Evolutionary conservation across 2,888 invertebrate species (phyloP), one percentile per base, ranked within the genome.

Genomic region (Pseudoips prasinana): DNA sequence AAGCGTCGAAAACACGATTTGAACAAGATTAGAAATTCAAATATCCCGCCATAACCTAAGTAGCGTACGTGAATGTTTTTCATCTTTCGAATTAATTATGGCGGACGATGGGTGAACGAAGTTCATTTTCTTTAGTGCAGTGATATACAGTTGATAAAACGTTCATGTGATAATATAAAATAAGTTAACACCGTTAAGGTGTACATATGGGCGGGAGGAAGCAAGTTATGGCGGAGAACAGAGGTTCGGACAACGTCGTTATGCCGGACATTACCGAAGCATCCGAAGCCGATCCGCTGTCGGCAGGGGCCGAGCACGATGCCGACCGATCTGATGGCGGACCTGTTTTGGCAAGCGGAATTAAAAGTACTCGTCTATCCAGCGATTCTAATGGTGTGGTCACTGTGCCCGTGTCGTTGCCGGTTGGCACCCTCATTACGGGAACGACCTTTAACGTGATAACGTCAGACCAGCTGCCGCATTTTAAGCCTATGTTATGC

Each of bases 391-490:
- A 76, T 55, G 80, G 79, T 23, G 87, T 88, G 52, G 87, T 88
- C 46, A 89, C 83, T 30, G 91, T 87, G 55, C 91, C 86, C 52
- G 94, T 94, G 33, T 92, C 93, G 11, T 75, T 95, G 63, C 95
- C 95, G 14, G 94, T 95, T 46, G 95, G 94, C 30, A 94, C 95
- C 10, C 92, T 96, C 66, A 94, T 96, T 69, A 91, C 94, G 32
- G 93, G 93, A 20, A 93, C 94, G 48, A 93, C 95, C 24, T 95
- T 94, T 82, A 96, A 95, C 89, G 95, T 95, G 66, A 95, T 96
- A 76, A 94, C 95, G 14, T 92, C 94, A 19, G 95, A 96, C 64
- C 95, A 95, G 71, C 77, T 96, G 67, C 94, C 94, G 63, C 93
- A 95, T 73, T 94, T 95, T 69, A 95, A 95, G 72, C 95, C 95